Evolutionary conservation across 2,888 invertebrate species (phyloP).

Genomic region (Oscheius onirici): DNA sequence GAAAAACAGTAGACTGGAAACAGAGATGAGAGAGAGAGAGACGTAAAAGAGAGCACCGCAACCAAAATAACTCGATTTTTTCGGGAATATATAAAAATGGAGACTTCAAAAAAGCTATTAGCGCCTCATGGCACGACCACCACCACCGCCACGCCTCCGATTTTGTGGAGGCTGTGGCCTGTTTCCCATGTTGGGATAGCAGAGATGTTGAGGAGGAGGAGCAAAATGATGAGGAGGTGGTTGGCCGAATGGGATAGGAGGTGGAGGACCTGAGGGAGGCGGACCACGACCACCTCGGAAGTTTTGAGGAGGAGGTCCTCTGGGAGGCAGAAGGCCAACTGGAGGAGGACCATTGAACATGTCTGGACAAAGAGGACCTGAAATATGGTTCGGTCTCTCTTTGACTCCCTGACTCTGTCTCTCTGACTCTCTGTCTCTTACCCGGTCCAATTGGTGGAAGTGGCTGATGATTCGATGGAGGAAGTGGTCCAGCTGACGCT

Average conservation of each 20-base stretch:
- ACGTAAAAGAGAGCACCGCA: not conserved
- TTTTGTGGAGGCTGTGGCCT: not conserved
- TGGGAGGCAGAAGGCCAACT: not conserved
- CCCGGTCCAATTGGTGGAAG: no score
- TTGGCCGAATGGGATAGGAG: not conserved
- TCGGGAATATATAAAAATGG: not conserved
- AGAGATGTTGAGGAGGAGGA: not conserved
- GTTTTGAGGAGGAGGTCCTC: slow-evolving; percentile 3
- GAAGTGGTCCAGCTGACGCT: no score
- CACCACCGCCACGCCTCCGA: not conserved
- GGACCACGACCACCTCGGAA: not conserved
- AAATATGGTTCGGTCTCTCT: no score
- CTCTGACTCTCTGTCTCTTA: no score
- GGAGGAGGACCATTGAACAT: not conserved
- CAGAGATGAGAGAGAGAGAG: not conserved
- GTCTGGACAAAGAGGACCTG: no score
- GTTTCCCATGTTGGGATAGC: slow-evolving; percentile 11
- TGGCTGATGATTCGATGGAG: no score
- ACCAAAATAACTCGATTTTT: not conserved
- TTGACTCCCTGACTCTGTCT: no score
- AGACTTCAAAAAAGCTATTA: not conserved
- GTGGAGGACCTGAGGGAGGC: not conserved
- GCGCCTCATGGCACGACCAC: not conserved
- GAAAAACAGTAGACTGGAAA: not conserved
- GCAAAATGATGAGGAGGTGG: not conserved